Evolutionary conservation across 2,888 invertebrate genomes (phyloP), one percentile per base, ranked within the genome.

Genomic region (Caenorhabditis imperialis): DNA sequence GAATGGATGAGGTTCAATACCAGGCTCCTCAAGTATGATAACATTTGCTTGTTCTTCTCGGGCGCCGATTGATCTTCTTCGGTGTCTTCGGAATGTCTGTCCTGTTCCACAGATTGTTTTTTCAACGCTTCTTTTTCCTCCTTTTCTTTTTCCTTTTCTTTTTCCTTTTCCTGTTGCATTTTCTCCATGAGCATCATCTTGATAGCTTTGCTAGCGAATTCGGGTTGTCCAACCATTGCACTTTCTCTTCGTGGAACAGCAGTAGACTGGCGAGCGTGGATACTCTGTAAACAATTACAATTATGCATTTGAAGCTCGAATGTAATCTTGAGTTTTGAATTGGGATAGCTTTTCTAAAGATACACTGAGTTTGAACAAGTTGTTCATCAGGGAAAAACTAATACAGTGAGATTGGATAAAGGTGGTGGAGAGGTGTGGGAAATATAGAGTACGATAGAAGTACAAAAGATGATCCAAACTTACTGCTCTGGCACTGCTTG

Each of bases 1-100:
- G 93, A 92, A 88, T 98, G 97, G 85, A 96, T 96, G 25, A 86
- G 57, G 38, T 79, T 76, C 37, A 83, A 80, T 63, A 90, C 75
- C 27, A 75, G 42, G 3, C 55, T 54, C 37, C 75, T 38, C 18
- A 81, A 48, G 40, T 81, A 81, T n/a, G 50, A 63, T 18, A 81
- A 25, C 81, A 81, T 79, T 22, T 69, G 75, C 14, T 62, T 69
- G 45, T 81, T 81, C 27, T 65, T 60, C 48, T 80, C 69, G 23
- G 63, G 63, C 8, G 63, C 62, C 18, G 77, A 48, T 33, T 72
- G 50, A 22, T 81, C 78, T 22, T 80, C 85, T 30, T 74, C 74
- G 4, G 82, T 80, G 22, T 86, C 85, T 35, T 85, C 79, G 2
- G 77, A 77, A 22, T 54, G 57, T 16, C 73, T 30, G 35, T 81